Conservation (phyloP, 2,113 vertebrate genomes). For the Elachura formosa region DNA sequence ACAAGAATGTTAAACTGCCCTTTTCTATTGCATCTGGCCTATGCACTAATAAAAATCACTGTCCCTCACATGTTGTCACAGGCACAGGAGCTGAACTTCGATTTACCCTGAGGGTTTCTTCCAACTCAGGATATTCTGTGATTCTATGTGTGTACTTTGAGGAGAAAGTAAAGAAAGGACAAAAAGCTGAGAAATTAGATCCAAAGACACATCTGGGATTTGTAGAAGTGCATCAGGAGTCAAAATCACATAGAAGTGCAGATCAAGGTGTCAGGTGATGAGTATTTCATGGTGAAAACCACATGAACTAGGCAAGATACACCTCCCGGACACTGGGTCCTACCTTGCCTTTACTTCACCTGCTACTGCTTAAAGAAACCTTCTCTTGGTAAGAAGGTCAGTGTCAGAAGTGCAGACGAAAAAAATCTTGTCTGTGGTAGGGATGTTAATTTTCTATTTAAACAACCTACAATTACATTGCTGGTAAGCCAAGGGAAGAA, state of each 20-base stretch:
- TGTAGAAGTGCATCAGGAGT: background rate
- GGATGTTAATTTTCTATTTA: background rate
- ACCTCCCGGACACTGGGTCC: background rate
- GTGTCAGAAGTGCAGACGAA: background rate
- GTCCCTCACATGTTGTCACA: background rate
- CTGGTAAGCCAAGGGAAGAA: background rate
- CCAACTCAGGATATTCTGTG: background rate
- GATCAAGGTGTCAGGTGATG: background rate
- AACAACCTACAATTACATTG: background rate
- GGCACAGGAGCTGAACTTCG: background rate
- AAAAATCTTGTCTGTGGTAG: background rate
- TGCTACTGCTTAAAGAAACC: background rate
- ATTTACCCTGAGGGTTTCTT: background rate
- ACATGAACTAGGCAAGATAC: background rate
- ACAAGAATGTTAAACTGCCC: background rate
- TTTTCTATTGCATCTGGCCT: background rate
- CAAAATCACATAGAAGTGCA: background rate
- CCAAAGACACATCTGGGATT: background rate
- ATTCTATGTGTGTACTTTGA: background rate
- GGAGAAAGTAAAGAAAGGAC: background rate
- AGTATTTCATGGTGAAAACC: background rate
- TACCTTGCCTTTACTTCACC: background rate
- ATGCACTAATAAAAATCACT: background rate
- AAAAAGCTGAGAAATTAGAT: background rate
- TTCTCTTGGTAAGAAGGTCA: background rate